Evolutionary conservation across 2,797 vertebrate genomes (phyloP), one percentile per base, ranked within the genome.

Genomic region (Melanotaenia boesemani): DNA sequence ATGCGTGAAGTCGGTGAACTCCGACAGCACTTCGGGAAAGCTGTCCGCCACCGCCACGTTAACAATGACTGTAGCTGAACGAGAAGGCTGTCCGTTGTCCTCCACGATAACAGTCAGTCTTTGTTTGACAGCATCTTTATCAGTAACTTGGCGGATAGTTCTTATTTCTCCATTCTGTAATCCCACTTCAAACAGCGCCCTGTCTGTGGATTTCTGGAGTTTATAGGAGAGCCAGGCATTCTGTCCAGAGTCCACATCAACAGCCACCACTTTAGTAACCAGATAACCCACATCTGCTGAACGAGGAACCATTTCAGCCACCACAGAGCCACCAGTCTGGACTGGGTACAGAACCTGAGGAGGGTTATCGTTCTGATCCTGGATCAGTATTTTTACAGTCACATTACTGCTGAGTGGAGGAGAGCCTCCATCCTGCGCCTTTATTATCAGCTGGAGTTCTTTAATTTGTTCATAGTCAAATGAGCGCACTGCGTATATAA

Each of bases 241-340:
- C 50, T 74, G 72, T 89, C 41, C 74, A 78, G 92, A 93, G 86
- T 94, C 93, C 73, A 88, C 89, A 89, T 95, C 94, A 13, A 67
- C 64, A 69, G 67, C 54, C n/a, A 69, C 67, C 30, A 95, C 91
- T 82, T 95, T 94, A 58, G 95, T 63, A 93, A 88, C 93, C 68
- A 96, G 81, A 68, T 95, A 95, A 5, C 95, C 95, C 55, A 94
- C 93, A 82, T 95, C 95, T 71, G 92, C 95, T 77, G 94, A 91
- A 73, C 90, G 89, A 0, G 95, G 94, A 13, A 96, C 93, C 76
- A 94, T 93, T 63, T 96, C 95, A 83, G 95, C 92, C 93, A 88
- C 81, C 26, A 26, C 26, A 26, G 26, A 26, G n/a, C 26, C 26
- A 1, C 1, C 26, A 26, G 26, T 26, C 26, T 86, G 90, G 54